Conservation (phyloP, 2,113 vertebrate species). For the Sula dactylatra region DNA sequence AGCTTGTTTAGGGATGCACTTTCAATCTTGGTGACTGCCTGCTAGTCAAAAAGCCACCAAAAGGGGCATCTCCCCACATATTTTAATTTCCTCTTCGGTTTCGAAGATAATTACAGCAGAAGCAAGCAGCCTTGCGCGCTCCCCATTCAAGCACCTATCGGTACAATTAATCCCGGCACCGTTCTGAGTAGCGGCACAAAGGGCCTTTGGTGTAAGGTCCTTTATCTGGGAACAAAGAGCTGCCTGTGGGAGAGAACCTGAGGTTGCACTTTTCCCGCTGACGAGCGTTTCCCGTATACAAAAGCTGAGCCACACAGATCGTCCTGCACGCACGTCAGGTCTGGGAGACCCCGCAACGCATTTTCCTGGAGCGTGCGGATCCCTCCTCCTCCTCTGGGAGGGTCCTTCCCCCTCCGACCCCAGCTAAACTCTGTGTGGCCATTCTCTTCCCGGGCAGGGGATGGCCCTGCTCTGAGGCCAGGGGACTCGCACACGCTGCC, state of each 20-base stretch:
- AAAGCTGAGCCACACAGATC: conserved; percentile 52
- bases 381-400: not conserved
- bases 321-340: not conserved
- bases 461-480: not conserved
- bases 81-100: conserved; percentile 35
- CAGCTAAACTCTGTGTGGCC: not conserved
- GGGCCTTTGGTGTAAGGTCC: conserved; percentile 56
- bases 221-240: conserved; percentile 77
- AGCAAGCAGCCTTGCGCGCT: not conserved
- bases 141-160: conserved; percentile 73
- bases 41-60: not conserved
- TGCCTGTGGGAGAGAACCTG: conserved; percentile 71
- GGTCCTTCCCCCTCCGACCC: not conserved
- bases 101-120: conserved; percentile 32
- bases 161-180: conserved; percentile 69
- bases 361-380: not conserved
- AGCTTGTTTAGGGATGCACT: not conserved
- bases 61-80: not conserved
- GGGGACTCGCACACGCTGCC: not conserved
- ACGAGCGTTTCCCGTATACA: conserved; percentile 59
- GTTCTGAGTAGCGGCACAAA: conserved; percentile 71
- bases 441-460: not conserved
- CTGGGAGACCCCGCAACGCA: not conserved
- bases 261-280: conserved; percentile 74
- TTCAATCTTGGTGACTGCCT: not conserved